Conservation (phyloP, 1,140 invertebrate genomes). For the Helicoverpa armigera region DNA sequence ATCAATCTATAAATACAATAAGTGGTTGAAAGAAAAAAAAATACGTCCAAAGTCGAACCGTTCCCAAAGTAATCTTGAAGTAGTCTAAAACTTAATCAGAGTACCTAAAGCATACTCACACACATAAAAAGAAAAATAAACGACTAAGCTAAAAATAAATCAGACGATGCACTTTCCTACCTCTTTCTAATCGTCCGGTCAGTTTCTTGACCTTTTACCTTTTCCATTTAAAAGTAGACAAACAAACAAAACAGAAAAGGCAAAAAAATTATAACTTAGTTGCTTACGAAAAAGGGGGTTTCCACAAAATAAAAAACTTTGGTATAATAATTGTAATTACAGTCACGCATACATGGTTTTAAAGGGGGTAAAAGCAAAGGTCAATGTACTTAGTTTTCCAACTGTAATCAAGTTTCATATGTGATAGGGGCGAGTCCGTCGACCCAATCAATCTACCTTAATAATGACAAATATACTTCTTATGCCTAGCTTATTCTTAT, state of each 20-base stretch:
- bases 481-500: too few species aligned
- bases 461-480: too few species aligned
- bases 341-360: constrained; percentile 5
- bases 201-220: neutral
- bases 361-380: constrained; percentile 9
- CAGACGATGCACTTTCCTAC: too few species aligned
- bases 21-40: too few species aligned
- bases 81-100: too few species aligned
- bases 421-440: constrained; percentile 1
- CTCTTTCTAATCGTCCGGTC: too few species aligned
- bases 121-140: too few species aligned
- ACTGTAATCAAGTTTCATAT: constrained; percentile 22
- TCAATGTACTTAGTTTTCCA: constrained; percentile 31
- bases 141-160: too few species aligned
- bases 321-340: neutral
- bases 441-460: constrained; percentile 10
- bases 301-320: neutral
- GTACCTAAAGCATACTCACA: too few species aligned
- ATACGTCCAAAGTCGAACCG: too few species aligned
- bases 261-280: neutral
- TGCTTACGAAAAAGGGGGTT: neutral
- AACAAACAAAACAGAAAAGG: neutral
- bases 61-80: too few species aligned
- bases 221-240: neutral
- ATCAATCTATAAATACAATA: too few species aligned